Percentiles rank a stretch among this genome's conserved stretches.
Evolutionary conservation across 2,113 vertebrate genomes (phyloP).

Genomic region (Crotalus tigris): DNA sequence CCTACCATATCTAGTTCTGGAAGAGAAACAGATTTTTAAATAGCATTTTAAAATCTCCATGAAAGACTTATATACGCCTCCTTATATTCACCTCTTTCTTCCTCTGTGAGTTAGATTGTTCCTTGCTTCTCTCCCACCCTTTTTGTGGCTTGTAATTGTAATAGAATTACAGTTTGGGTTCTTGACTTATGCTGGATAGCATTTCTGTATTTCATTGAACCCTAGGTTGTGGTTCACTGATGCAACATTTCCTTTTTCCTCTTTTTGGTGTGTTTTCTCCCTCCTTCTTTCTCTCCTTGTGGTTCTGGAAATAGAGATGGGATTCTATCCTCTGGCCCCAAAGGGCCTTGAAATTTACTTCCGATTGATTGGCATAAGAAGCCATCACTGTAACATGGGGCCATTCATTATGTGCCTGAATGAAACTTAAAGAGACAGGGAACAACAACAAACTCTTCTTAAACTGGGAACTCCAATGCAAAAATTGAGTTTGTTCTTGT

Average conservation of each 20-base stretch:
- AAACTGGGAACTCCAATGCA: background rate
- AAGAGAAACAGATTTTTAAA: conserved; percentile 36
- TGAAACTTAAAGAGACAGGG: background rate
- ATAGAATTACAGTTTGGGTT: background rate
- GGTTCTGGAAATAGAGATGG: background rate
- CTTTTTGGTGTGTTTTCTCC: background rate
- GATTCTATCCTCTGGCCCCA: conserved; percentile 29
- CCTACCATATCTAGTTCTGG: background rate
- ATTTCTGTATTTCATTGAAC: background rate
- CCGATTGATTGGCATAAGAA: conserved; percentile 22
- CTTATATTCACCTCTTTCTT: background rate
- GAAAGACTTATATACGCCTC: conserved; percentile 11
- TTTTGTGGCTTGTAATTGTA: background rate
- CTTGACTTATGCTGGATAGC: rapidly evolving
- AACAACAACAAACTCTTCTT: background rate
- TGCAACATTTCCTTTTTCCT: conserved; percentile 20
- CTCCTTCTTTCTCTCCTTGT: background rate
- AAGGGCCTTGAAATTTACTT: background rate
- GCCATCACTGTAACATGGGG: background rate
- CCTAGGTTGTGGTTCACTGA: conserved; percentile 10
- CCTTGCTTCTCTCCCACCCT: conserved; percentile 3
- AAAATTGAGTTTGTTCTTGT: background rate
- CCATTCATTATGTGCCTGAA: background rate
- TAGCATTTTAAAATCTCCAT: conserved; percentile 7
- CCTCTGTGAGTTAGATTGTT: conserved; percentile 40